phyloP scores from a whole-genome alignment of 1,140 invertebrate genomes.

The Laupala kohalensis region DNA sequence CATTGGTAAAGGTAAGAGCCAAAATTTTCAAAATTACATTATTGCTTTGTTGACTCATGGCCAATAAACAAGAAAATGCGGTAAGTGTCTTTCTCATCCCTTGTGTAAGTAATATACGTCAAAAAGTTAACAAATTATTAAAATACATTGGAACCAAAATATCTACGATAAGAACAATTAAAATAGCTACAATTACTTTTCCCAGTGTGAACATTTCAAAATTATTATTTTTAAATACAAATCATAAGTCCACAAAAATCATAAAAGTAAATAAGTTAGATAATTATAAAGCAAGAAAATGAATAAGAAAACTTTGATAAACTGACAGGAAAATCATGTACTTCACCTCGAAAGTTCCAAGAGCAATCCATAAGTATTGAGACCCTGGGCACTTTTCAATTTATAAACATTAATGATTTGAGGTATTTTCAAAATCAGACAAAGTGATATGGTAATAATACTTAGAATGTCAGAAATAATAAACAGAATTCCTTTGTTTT shows the following conservation, averaged over 20 bases:
- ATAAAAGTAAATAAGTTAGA: not conserved
- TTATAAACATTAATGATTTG: slow-evolving; percentile 47
- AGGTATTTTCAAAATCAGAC: slow-evolving; percentile 53
- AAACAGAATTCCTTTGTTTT: not conserved
- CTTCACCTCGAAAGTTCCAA: slow-evolving; percentile 51
- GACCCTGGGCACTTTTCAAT: slow-evolving; percentile 41
- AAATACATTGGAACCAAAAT: too few species aligned
- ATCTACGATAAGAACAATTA: not conserved
- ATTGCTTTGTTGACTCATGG: too few species aligned
- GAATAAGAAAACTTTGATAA: not conserved
- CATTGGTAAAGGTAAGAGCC: too few species aligned
- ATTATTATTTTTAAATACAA: slow-evolving; percentile 14
- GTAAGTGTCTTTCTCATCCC: too few species aligned
- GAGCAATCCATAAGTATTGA: slow-evolving; percentile 43
- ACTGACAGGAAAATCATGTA: not conserved
- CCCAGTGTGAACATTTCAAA: not conserved
- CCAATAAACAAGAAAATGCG: too few species aligned
- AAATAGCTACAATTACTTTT: not conserved
- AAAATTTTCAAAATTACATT: too few species aligned
- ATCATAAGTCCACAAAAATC: slow-evolving; percentile 12
- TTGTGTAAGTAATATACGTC: too few species aligned
- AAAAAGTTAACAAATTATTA: too few species aligned
- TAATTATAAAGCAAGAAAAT: not conserved
- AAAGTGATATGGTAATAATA: slow-evolving; percentile 47
- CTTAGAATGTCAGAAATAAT: slow-evolving; percentile 37